phyloP scores from a whole-genome alignment of 1,140 invertebrate species.

The Drosophila funebris region DNA sequence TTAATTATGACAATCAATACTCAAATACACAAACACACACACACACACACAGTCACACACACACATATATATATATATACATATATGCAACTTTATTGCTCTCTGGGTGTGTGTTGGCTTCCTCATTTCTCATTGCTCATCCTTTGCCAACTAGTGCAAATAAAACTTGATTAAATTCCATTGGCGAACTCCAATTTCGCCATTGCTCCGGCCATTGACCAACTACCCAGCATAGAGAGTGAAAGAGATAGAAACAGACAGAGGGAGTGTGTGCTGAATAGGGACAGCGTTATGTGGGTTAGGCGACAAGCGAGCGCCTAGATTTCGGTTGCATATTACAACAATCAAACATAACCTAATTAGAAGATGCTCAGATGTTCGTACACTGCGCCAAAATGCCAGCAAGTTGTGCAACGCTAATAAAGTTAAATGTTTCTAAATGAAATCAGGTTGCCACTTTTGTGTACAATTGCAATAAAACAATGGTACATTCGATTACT shows the following conservation, averaged over 20 bases:
- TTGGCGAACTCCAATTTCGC: conserved; percentile 70
- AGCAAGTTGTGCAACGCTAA: background rate
- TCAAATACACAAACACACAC: conserved; percentile 33
- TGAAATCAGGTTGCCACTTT: too few species aligned
- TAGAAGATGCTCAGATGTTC: conserved; percentile 32
- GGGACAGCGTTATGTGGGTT: background rate
- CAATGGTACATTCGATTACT: too few species aligned
- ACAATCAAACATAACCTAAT: conserved; percentile 81
- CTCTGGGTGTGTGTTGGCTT: background rate
- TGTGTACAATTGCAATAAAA: too few species aligned
- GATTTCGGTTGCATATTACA: conserved; percentile 57
- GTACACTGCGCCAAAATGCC: conserved; percentile 12
- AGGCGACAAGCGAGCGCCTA: conserved; percentile 22
- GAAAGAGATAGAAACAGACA: background rate
- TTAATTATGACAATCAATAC: conserved; percentile 82
- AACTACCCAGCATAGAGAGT: background rate
- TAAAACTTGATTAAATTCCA: conserved; percentile 82
- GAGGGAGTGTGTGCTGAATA: background rate
- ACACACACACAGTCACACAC: background rate
- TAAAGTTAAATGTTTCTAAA: background rate
- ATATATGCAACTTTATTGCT: conserved; percentile 21
- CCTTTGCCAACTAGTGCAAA: conserved; percentile 70
- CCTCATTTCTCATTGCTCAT: conserved; percentile 49
- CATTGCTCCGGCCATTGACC: conserved; percentile 48
- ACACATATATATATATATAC: background rate